Evolutionary conservation across 2,113 vertebrate genomes (phyloP), one percentile per base, ranked within the genome.

Genomic region (human): DNA sequence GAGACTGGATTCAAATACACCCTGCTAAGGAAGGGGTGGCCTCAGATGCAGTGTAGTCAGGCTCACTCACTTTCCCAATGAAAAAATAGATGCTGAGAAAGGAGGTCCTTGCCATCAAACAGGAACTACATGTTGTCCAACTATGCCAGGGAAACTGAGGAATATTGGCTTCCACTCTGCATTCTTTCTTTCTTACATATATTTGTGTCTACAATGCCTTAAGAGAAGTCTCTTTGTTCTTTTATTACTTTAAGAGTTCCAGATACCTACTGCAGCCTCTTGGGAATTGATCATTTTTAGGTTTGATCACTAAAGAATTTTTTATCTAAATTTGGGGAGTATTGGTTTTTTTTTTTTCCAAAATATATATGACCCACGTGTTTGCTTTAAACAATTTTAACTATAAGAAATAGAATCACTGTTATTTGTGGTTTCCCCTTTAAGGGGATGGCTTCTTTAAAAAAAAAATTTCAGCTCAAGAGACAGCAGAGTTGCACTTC

Each of bases 271-370:
- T 43, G 30, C 3, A 48, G n/a, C 66, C 32, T 72, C 75, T 48
- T 45, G 11, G 68, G 32, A 93, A n/a, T 32, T 55, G 12, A 40
- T 59, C 27, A 12, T 59, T 93, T 86, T 90, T 80, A n/a, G 16
- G 50, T 88, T 87, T 92, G 43, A 89, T 73, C 45, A 89, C 70
- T 55, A 81, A 92, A 35, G 81, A 70, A n/a, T 96, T 78, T 91
- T 66, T 27, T 61, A 11, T 84, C 83, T 96, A 57, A 82, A 75
- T 88, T 38, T 89, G 22, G 38, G 59, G 8, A 68, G 61, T 70
- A 75, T 20, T 86, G 7, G 20, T 22, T 78, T 70, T 64, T 82
- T 70, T 64, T 82, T 55, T 93, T 92, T 59, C 23, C 50, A n/a
- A 89, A 84, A 68, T 82, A 76, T 38, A 48, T 35, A 84, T 73